phyloP scores from a whole-genome alignment of 2,888 invertebrate species.

The Agrilus biguttatus region DNA sequence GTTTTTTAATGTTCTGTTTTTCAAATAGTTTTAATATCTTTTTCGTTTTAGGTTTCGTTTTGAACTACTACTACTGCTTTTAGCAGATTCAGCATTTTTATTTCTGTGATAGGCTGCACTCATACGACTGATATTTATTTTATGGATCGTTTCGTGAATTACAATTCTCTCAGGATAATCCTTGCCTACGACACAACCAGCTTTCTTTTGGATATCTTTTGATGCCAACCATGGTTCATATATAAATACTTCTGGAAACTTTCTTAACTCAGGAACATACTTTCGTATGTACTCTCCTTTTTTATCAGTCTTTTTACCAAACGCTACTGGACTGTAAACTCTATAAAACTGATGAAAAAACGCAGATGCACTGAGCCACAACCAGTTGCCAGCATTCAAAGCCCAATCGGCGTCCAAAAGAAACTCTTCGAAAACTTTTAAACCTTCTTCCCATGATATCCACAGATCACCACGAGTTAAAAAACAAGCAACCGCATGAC shows the following conservation, averaged over 20 bases:
- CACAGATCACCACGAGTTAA: conserved; percentile 75
- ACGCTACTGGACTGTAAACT: conserved; percentile 70
- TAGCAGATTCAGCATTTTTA: conserved; percentile 18
- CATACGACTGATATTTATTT: conserved; percentile 70
- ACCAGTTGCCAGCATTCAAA: conserved; percentile 80
- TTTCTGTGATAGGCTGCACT: conserved; percentile 61
- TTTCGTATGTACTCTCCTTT: conserved; percentile 78
- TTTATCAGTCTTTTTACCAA: conserved; percentile 71
- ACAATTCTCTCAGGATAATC: conserved; percentile 77
- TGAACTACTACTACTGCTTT: conserved; percentile 5
- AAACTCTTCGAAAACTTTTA: conserved; percentile 73
- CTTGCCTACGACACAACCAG: conserved; percentile 65
- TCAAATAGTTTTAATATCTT: background rate
- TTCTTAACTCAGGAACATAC: conserved; percentile 61
- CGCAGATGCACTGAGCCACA: conserved; percentile 78
- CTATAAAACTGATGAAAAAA: conserved; percentile 81
- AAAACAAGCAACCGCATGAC: conserved; percentile 81
- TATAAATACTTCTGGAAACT: conserved; percentile 68
- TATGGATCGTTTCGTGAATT: conserved; percentile 55
- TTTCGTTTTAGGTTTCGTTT: conserved; percentile 5
- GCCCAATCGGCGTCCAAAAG: conserved; percentile 78
- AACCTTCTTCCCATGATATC: conserved; percentile 69
- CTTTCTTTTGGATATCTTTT: conserved; percentile 52
- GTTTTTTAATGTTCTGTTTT: background rate
- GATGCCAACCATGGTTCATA: conserved; percentile 84